Percentiles rank a stretch among this genome's conserved stretches.
These are phyloP conservation scores for Oreochromis niloticus DNA, from an alignment of 2,113 vertebrate species.

Conservation along the genomic window DNA sequence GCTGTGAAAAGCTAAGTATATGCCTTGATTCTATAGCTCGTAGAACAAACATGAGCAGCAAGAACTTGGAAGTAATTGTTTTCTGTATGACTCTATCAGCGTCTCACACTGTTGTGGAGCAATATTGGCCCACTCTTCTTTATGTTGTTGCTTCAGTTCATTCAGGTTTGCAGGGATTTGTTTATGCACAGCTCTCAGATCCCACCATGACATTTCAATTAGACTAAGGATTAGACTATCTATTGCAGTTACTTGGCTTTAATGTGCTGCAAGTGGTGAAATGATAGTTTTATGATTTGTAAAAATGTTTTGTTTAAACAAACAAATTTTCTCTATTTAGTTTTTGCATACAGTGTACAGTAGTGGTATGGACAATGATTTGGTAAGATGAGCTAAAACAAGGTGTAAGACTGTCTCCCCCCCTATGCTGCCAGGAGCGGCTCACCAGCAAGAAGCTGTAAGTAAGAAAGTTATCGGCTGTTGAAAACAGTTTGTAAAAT, in stretches of 20 bases:
- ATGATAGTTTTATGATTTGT: background rate
- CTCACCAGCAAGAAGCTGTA: background rate
- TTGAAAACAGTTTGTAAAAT: background rate
- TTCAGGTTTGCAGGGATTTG: background rate
- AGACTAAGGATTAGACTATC: background rate
- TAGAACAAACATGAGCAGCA: background rate
- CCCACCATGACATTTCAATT: background rate
- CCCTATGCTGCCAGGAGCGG: rapidly evolving
- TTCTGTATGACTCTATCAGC: background rate
- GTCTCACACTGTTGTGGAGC: background rate
- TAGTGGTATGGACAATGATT: background rate
- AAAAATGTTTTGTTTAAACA: background rate
- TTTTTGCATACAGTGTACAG: background rate
- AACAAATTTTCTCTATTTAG: background rate
- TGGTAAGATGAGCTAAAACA: background rate
- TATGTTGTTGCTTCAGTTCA: background rate
- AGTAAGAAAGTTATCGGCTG: background rate
- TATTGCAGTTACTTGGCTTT: background rate
- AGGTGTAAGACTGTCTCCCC: background rate
- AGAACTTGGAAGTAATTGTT: background rate
- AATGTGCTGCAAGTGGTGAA: background rate
- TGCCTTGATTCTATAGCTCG: background rate
- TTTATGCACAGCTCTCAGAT: background rate
- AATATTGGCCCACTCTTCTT: background rate
- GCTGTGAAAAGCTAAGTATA: background rate